Conservation (phyloP, 2,797 vertebrate species). For the Melanotaenia trifasciata region DNA sequence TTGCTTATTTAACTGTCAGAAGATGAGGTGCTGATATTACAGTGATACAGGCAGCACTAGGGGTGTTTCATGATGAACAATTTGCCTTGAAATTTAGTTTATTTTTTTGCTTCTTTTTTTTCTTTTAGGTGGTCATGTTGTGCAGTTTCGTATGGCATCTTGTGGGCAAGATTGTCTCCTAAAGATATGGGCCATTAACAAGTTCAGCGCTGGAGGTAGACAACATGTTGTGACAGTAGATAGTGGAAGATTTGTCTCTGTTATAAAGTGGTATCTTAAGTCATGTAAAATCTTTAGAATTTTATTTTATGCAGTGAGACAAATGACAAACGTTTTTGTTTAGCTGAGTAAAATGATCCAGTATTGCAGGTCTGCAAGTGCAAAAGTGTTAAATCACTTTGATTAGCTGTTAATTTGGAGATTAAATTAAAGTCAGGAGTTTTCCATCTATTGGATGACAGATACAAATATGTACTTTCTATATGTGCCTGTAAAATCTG, state of each 20-base stretch:
- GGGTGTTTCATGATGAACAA: not conserved
- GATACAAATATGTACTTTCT: not conserved
- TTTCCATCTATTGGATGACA: not conserved
- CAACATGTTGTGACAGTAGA: not conserved
- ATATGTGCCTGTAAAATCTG: not conserved
- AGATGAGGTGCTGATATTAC: not conserved
- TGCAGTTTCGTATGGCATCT: slow-evolving; percentile 88
- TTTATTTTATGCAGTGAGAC: not conserved
- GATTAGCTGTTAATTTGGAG: not conserved
- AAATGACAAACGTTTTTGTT: not conserved
- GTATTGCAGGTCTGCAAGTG: too few relatives aligned
- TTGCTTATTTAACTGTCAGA: not conserved
- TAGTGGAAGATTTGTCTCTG: rapidly evolving
- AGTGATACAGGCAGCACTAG: not conserved
- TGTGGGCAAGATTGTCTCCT: slow-evolving; percentile 93
- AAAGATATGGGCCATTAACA: slow-evolving; percentile 90
- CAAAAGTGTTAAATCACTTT: not conserved
- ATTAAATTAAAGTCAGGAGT: not conserved
- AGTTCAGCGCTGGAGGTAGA: slow-evolving; percentile 81
- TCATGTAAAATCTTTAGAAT: not conserved
- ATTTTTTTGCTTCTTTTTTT: not conserved
- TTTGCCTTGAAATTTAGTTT: not conserved
- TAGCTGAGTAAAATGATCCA: not conserved
- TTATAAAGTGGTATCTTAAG: not conserved
- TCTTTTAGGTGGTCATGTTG: slow-evolving; percentile 63